These are phyloP conservation scores for Spondyliosoma cantharus DNA, from an alignment of 2,797 vertebrate genomes.

Conservation along the genomic window DNA sequence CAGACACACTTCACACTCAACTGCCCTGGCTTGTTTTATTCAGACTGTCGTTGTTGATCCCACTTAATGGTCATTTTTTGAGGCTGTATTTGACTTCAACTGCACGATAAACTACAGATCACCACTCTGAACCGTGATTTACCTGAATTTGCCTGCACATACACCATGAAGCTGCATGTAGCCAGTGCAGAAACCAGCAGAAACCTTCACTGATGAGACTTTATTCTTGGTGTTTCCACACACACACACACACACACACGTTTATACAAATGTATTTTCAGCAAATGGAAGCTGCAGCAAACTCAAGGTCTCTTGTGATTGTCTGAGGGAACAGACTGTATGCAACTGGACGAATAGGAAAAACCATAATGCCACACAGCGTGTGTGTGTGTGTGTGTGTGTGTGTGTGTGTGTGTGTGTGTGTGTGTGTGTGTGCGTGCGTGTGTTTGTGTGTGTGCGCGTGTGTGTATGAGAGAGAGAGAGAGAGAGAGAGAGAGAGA, in stretches of 20 bases:
- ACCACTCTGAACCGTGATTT: neutral
- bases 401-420: too few species aligned
- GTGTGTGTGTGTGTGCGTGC: neutral
- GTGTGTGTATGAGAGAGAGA: slow-evolving; percentile 6
- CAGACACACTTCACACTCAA: slow-evolving; percentile 5
- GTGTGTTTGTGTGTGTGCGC: slow-evolving; percentile 20
- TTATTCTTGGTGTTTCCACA: slow-evolving; percentile 1
- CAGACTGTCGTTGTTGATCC: neutral
- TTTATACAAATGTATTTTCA: slow-evolving; percentile 62
- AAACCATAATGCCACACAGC: slow-evolving; percentile 32
- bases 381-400: slow-evolving; percentile 21
- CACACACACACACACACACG: slow-evolving; percentile 12
- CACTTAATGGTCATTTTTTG: neutral
- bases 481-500: slow-evolving; percentile 1
- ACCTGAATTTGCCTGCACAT: slow-evolving; percentile 5
- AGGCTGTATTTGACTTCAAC: neutral
- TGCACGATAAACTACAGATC: neutral
- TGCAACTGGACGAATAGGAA: slow-evolving; percentile 60
- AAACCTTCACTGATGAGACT: slow-evolving; percentile 33
- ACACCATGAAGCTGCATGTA: neutral
- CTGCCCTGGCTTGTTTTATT: neutral
- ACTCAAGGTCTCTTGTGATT: slow-evolving; percentile 78
- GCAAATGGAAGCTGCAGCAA: slow-evolving; percentile 64
- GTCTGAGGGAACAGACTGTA: slow-evolving; percentile 53
- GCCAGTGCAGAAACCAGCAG: neutral